Conservation (phyloP, 92 coral and sea anemone genomes). For the Phymanthus crucifer region DNA sequence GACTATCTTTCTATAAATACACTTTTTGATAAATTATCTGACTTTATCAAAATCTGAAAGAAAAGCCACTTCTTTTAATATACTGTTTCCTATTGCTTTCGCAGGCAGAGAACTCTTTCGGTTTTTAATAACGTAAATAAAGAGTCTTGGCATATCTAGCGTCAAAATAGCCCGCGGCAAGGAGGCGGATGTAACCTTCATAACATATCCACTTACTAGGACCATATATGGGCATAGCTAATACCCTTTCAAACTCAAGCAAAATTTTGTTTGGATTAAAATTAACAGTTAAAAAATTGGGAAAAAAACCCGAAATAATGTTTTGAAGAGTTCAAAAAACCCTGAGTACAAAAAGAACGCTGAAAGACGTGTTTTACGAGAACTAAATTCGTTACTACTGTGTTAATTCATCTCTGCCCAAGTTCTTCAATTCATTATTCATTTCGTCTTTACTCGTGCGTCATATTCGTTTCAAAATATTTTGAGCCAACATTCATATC, state of each 20-base stretch:
- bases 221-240: slow-evolving; percentile 4
- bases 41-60: not conserved
- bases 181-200: not conserved
- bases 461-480: not conserved
- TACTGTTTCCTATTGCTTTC: not conserved
- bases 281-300: not conserved
- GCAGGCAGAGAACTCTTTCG: not conserved
- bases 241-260: not conserved
- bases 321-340: not conserved
- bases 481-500: not conserved
- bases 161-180: not conserved
- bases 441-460: not conserved
- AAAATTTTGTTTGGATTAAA: not conserved
- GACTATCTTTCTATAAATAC: no score
- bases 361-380: not conserved
- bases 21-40: not conserved
- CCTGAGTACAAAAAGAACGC: not conserved
- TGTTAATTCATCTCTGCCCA: not conserved
- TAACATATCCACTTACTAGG: not conserved
- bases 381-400: not conserved
- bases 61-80: not conserved
- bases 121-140: not conserved
- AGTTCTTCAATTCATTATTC: not conserved
- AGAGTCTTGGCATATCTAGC: no score
- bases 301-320: not conserved